phyloP scores from a whole-genome alignment of 2,888 invertebrate genomes.

The Conops quadrifasciatus region DNA sequence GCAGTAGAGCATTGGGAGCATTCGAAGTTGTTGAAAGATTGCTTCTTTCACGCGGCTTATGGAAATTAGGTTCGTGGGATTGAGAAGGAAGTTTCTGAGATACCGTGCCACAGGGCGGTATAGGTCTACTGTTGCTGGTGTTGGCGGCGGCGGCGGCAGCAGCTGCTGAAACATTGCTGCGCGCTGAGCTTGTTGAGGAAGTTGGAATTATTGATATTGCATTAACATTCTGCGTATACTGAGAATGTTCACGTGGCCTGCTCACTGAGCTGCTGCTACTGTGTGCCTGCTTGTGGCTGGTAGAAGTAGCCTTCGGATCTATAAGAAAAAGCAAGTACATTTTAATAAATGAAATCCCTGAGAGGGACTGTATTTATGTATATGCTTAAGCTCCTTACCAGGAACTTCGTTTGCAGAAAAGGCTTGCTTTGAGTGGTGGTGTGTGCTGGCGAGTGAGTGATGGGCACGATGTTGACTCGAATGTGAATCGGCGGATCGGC shows the following conservation, averaged over 20 bases:
- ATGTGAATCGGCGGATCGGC: slow-evolving; percentile 55
- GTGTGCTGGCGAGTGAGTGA: slow-evolving; percentile 55
- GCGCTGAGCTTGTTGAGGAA: slow-evolving; percentile 12
- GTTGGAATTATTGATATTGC: slow-evolving; percentile 25
- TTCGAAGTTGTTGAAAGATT: slow-evolving; percentile 44
- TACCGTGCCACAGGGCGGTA: slow-evolving; percentile 22
- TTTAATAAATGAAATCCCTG: too few species aligned
- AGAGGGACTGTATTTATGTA: too few species aligned
- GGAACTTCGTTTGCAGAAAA: slow-evolving; percentile 55
- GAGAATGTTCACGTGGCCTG: slow-evolving; percentile 52
- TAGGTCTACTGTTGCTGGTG: slow-evolving; percentile 11
- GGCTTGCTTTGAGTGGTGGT: slow-evolving; percentile 60
- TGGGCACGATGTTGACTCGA: slow-evolving; percentile 60
- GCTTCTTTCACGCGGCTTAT: slow-evolving; percentile 54
- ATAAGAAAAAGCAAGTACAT: slow-evolving; percentile 25
- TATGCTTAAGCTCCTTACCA: slow-evolving; percentile 48
- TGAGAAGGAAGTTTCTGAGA: slow-evolving; percentile 44
- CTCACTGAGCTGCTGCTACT: slow-evolving; percentile 48
- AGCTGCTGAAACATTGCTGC: slow-evolving; percentile 3
- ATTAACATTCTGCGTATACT: slow-evolving; percentile 45
- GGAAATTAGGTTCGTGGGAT: slow-evolving; percentile 56
- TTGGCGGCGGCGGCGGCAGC: too few species aligned
- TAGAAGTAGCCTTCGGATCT: slow-evolving; percentile 56
- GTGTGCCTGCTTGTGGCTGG: slow-evolving; percentile 42
- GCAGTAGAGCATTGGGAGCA: slow-evolving; percentile 33